Evolutionary conservation across 2,888 invertebrate genomes (phyloP), one percentile per base, ranked within the genome.

Genomic region (Drosophila recens): DNA sequence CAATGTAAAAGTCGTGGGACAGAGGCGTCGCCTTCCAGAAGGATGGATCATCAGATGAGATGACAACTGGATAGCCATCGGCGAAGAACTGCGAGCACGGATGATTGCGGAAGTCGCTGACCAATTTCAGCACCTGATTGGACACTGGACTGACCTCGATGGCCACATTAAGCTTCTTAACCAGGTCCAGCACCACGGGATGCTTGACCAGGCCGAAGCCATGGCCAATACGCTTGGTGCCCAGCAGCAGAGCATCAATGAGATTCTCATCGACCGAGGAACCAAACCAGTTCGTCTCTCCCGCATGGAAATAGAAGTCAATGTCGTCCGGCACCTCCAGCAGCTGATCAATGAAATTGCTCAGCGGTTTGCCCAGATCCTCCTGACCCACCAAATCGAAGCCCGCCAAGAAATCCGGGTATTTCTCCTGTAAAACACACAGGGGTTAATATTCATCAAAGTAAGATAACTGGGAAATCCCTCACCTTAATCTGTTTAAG

Each of bases 341-440:
- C 38, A 97, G 89, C 71, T 94, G 93, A 0, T 95, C 93, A 0
- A 94, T 93, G 70, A 95, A 96, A 15, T 95, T 94, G 40, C 94
- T 90, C 0, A 97, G 90, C 0, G 96, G 95, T 38, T 93, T 91
- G 0, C 96, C 96, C 51, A 93, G 90, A 83, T 97, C 97, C 90
- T 97, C 97, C 85, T 96, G 95, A 0, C 97, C 97, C 0, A 97
- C 96, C 67, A 97, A 93, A 93, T 97, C 97, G 77, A 97, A 96
- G 6, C 97, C 97, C 27, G 95, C 95, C 42, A 97, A 93, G 67
- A 95, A 94, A 13, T 95, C 93, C 0, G 96, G 95, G 90, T 95
- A 94, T 9, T 92, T 89, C 0, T 82, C 83, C 90, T 94, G 94
- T 17, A 95, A 90, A 38, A 6, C 1, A 1, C 8, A 9, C 1